Conservation (phyloP, 2,888 invertebrate species). For the Harpagoxenus sublaevis region DNA sequence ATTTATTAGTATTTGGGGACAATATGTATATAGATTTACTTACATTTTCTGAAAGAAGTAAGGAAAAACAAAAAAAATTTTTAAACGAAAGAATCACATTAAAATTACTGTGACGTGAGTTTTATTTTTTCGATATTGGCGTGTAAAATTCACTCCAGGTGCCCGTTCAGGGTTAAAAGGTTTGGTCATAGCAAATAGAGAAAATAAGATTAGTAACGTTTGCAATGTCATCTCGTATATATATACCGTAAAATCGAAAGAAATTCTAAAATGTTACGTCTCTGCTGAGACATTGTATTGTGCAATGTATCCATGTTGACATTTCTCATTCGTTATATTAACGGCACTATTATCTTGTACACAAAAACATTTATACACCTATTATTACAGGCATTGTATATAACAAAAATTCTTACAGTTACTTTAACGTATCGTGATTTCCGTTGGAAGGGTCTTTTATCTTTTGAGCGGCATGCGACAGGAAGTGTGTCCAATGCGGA, state of each 20-base stretch:
- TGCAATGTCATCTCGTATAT: neutral
- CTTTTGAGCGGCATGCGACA: neutral
- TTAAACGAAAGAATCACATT: too few species aligned
- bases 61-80: too few species aligned
- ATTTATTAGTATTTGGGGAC: too few species aligned
- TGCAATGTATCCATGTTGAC: neutral
- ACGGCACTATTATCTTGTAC: neutral
- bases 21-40: too few species aligned
- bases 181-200: neutral
- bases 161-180: neutral
- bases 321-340: neutral
- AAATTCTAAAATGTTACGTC: neutral
- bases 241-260: neutral
- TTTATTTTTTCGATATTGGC: too few species aligned
- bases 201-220: neutral
- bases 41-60: too few species aligned
- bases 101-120: too few species aligned
- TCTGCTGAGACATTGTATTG: neutral
- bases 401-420: neutral
- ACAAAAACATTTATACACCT: neutral
- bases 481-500: slow-evolving; percentile 51
- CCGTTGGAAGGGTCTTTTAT: neutral
- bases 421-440: neutral
- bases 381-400: slow-evolving; percentile 7
- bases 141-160: too few species aligned